Conservation (phyloP, 2,113 vertebrate species). For the Gymnocephalus cernua region DNA sequence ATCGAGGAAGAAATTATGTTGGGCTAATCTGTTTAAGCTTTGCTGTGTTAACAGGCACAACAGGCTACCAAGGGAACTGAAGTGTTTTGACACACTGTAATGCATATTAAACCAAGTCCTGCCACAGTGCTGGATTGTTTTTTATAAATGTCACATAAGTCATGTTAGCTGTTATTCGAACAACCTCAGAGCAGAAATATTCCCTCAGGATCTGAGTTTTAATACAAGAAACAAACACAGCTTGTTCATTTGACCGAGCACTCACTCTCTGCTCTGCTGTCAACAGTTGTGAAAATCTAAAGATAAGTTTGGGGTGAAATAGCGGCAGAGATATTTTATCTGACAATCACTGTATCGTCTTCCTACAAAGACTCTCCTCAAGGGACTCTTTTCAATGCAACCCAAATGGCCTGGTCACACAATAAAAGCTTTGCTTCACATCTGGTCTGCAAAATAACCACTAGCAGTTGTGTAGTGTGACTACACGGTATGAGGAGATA, state of each 20-base stretch:
- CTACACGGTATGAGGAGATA: constrained; percentile 1
- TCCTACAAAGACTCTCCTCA: constrained; percentile 27
- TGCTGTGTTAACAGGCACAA: background rate
- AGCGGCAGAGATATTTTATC: constrained; percentile 29
- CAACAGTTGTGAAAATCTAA: constrained; percentile 22
- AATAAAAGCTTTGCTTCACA: constrained; percentile 34
- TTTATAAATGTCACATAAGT: background rate
- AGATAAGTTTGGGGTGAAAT: constrained; percentile 18
- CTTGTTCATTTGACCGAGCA: background rate
- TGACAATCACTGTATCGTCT: constrained; percentile 39
- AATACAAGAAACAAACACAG: background rate
- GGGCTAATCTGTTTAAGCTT: background rate
- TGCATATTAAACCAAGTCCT: constrained; percentile 12
- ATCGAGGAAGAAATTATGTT: constrained; percentile 14
- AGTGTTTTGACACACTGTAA: constrained; percentile 37
- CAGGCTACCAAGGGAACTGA: background rate
- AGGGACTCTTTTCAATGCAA: constrained; percentile 41
- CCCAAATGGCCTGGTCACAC: constrained; percentile 27
- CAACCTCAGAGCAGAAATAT: background rate
- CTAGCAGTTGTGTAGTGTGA: constrained; percentile 5
- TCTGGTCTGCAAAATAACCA: constrained; percentile 39
- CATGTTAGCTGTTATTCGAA: constrained; percentile 12
- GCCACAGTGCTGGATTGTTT: background rate
- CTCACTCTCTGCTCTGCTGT: constrained; percentile 2
- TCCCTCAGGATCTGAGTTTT: background rate